Evolutionary conservation across 53 echinoderm and acorn worm species (phyloP).

Genomic region (Luidia sarsii): DNA sequence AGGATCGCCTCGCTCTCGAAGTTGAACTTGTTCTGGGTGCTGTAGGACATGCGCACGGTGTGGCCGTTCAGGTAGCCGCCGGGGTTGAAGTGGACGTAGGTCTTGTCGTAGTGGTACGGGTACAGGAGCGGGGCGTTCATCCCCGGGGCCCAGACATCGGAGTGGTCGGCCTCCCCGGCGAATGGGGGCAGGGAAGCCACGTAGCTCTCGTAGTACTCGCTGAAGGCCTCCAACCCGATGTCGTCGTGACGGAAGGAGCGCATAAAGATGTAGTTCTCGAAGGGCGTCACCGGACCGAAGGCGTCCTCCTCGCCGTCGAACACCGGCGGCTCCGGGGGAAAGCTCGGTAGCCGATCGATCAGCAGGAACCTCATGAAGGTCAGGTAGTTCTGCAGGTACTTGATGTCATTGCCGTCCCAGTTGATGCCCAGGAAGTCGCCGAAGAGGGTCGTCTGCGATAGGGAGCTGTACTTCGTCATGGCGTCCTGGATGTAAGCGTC

Average conservation of each 20-base stretch:
- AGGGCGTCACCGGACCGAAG: conserved; percentile 51
- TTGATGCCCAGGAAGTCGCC: conserved; percentile 76
- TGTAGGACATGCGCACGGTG: conserved; percentile 67
- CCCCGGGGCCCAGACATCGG: conserved; percentile 75
- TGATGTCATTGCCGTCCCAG: conserved; percentile 68
- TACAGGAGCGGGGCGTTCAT: conserved; percentile 25
- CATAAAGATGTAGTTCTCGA: conserved; percentile 74
- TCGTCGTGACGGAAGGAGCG: conserved; percentile 65
- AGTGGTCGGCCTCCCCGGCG: conserved; percentile 35
- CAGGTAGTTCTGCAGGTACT: conserved; percentile 60
- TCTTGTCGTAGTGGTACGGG: conserved; percentile 74
- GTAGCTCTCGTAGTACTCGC: conserved; percentile 38
- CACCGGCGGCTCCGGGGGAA: conserved; percentile 72
- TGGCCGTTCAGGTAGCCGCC: conserved; percentile 68
- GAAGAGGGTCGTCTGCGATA: conserved; percentile 46
- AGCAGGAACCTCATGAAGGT: conserved; percentile 70
- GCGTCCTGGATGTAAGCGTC: conserved; percentile 49
- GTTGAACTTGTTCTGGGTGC: conserved; percentile 71
- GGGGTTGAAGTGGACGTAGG: conserved; percentile 66
- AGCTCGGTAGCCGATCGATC: conserved; percentile 55
- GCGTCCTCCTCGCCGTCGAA: conserved; percentile 62
- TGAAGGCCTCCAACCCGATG: conserved; percentile 47
- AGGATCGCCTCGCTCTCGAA: conserved; percentile 52
- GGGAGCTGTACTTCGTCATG: conserved; percentile 24
- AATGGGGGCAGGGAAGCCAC: conserved; percentile 51